Evolutionary conservation across 2,888 invertebrate genomes (phyloP), one percentile per base, ranked within the genome.

Genomic region (Folsomia manolachei): DNA sequence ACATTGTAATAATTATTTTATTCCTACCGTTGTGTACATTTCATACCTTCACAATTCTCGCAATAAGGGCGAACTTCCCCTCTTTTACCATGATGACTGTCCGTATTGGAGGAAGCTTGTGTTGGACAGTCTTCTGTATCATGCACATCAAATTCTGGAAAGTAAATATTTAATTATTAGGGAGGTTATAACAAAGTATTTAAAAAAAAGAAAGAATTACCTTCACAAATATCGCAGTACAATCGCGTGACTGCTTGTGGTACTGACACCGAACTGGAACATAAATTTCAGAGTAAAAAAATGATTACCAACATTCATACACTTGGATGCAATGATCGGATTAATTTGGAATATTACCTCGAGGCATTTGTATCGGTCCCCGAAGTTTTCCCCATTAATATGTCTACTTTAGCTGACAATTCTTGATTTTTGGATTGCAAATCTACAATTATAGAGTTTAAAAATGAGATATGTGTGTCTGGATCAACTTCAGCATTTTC

Each of bases 161-260:
- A n/a, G n/a, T n/a, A n/a, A n/a, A n/a, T n/a, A n/a, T n/a, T n/a
- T n/a, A n/a, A n/a, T n/a, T n/a, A n/a, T n/a, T n/a, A n/a, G n/a
- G n/a, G n/a, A n/a, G n/a, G n/a, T n/a, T n/a, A n/a, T n/a, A n/a
- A n/a, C n/a, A n/a, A n/a, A n/a, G n/a, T n/a, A n/a, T n/a, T n/a
- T n/a, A n/a, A n/a, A n/a, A n/a, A n/a, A n/a, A n/a, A n/a, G n/a
- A n/a, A n/a, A n/a, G n/a, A n/a, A n/a, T n/a, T n/a, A n/a, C n/a
- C n/a, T 86, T 97, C 97, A 85, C 97, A 98, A 82, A 97, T 97
- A 87, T 98, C 97, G 87, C 97, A 98, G 87, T 94, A 97, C 82
- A 92, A 85, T 25, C 97, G 90, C 60, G 94, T 60, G 1, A 26
- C 18, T 27, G 27, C 53, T 52, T 23, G 19, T n/a, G 51, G n/a